A percentile compares a stretch with the other conserved stretches of the same genome.
Evolutionary conservation across 2,113 vertebrate species (phyloP).

Genomic region (Pseudorasbora parva): DNA sequence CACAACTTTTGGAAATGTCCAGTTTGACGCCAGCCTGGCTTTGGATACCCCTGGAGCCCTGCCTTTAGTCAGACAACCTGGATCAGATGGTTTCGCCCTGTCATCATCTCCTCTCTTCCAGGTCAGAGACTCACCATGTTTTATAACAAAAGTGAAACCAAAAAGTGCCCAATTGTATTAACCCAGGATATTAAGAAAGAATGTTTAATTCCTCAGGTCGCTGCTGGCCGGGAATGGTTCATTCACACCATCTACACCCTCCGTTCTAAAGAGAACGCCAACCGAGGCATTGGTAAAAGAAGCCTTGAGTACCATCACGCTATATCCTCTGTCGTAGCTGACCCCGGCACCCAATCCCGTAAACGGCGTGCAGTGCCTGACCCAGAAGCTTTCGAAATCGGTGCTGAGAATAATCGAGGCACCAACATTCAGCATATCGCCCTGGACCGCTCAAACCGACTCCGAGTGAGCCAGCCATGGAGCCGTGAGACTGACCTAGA

Average conservation of each 20-base stretch:
- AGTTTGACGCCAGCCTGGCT: constrained; percentile 50
- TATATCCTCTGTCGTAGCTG: constrained; percentile 20
- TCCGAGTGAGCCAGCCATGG: constrained; percentile 67
- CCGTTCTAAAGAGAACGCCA: constrained; percentile 59
- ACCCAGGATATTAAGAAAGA: not conserved
- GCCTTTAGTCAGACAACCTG: constrained; percentile 48
- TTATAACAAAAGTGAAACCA: not conserved
- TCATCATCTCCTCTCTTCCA: constrained; percentile 60
- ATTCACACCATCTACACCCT: constrained; percentile 65
- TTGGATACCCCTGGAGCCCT: constrained; percentile 50
- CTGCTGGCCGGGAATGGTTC: constrained; percentile 68
- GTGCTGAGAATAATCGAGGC: constrained; percentile 81
- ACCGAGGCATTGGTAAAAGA: constrained; percentile 76
- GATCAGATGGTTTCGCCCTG: constrained; percentile 54
- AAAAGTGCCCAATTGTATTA: not conserved
- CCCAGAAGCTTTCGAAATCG: constrained; percentile 82
- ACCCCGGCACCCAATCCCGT: constrained; percentile 21
- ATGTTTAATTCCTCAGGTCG: constrained; percentile 56
- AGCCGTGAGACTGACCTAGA: constrained; percentile 55
- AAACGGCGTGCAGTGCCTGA: constrained; percentile 77
- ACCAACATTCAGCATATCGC: constrained; percentile 87
- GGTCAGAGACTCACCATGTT: not conserved
- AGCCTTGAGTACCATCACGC: constrained; percentile 81
- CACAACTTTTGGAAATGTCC: constrained; percentile 50
- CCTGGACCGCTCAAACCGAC: constrained; percentile 69